phyloP scores from a whole-genome alignment of 2,888 invertebrate species.

The Tetranychus truncatus region DNA sequence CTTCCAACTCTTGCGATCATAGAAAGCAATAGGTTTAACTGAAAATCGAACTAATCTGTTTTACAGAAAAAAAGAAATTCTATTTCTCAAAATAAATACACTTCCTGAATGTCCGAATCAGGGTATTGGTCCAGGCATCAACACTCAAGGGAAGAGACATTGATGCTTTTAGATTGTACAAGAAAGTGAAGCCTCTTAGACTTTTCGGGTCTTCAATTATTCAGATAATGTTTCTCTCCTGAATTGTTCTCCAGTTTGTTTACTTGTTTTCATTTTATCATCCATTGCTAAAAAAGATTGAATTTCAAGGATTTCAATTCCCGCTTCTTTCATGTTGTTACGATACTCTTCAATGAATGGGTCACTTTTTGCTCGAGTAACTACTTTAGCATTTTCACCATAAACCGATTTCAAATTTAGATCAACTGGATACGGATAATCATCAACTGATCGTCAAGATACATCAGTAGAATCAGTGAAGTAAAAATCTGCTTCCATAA shows the following conservation, averaged over 20 bases:
- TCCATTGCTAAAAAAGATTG: constrained; percentile 5
- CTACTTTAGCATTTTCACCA: not conserved
- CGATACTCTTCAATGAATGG: not conserved
- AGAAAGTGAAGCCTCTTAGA: not conserved
- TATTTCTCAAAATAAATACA: too few relatives aligned
- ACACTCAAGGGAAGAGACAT: constrained; percentile 10
- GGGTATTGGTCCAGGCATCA: constrained; percentile 6
- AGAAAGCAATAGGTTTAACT: too few relatives aligned
- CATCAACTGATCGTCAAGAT: not conserved
- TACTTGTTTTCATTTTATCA: not conserved
- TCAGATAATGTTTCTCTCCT: not conserved
- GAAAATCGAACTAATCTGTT: too few relatives aligned
- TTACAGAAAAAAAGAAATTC: too few relatives aligned
- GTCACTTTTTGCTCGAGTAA: not conserved
- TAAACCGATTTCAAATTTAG: constrained; percentile 28
- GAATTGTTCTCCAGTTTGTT: not conserved
- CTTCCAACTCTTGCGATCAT: too few relatives aligned
- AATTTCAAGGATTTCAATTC: not conserved
- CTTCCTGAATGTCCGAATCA: too few relatives aligned
- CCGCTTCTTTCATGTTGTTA: not conserved
- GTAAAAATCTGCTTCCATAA: too few relatives aligned
- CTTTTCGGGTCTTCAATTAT: not conserved
- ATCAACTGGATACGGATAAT: not conserved
- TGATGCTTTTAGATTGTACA: constrained; percentile 16
- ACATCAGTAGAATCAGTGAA: too few relatives aligned